A percentile compares a stretch with the other conserved stretches of the same genome.
Evolutionary conservation across 2,888 invertebrate genomes (phyloP).

Genomic region (Ramazzottius varieornatus): DNA sequence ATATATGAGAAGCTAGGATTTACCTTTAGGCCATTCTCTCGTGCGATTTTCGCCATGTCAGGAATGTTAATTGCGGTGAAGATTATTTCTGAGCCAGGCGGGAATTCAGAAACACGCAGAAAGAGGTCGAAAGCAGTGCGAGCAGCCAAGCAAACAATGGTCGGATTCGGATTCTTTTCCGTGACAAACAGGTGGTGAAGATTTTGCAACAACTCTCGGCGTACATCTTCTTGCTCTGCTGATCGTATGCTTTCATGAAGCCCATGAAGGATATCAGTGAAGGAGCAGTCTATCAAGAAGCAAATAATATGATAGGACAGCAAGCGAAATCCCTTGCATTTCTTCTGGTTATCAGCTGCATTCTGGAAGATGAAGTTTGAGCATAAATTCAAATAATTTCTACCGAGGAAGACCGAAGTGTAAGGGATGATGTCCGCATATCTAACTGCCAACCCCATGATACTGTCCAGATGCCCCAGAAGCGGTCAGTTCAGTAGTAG

Average conservation of each 20-base stretch:
- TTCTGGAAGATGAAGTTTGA: not conserved
- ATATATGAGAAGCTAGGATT: too few relatives aligned
- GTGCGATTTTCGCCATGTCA: constrained; percentile 18
- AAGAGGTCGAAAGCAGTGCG: constrained; percentile 18
- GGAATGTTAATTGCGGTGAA: constrained; percentile 25
- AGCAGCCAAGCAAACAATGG: constrained; percentile 16
- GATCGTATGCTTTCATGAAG: not conserved
- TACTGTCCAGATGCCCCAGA: too few relatives aligned
- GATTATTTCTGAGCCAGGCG: constrained; percentile 22
- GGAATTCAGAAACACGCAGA: constrained; percentile 17
- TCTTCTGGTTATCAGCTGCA: too few relatives aligned
- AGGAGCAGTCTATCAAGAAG: not conserved
- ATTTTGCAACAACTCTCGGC: not conserved
- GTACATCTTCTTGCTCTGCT: not conserved
- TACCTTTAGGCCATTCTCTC: constrained; percentile 17
- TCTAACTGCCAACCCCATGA: not conserved
- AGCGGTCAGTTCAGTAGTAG: too few relatives aligned
- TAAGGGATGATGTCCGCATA: not conserved
- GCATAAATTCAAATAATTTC: not conserved
- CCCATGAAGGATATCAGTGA: not conserved
- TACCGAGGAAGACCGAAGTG: not conserved
- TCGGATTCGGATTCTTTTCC: constrained; percentile 4
- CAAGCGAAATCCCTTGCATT: too few relatives aligned
- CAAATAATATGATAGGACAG: too few relatives aligned
- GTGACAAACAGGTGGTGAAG: not conserved